These are phyloP conservation scores for Lycia hirtaria DNA, from an alignment of 2,888 invertebrate species.

Conservation along the genomic window DNA sequence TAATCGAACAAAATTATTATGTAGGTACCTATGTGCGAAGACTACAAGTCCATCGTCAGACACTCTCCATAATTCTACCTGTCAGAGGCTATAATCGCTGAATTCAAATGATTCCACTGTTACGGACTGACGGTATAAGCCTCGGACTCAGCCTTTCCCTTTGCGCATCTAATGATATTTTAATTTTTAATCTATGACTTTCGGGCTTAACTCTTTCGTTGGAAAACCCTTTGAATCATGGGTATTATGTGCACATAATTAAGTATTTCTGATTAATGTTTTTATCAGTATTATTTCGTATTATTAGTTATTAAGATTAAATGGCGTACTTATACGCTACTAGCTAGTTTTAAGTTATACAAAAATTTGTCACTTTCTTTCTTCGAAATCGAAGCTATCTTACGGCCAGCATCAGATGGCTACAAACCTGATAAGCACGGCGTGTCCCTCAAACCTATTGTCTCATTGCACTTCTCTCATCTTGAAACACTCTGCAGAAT, in stretches of 20 bases:
- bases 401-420: constrained; percentile 44
- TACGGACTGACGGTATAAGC: constrained; percentile 32
- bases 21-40: not conserved
- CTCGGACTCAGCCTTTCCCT: constrained; percentile 25
- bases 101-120: constrained; percentile 32
- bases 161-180: constrained; percentile 40
- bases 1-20: not conserved
- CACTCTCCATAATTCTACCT: constrained; percentile 13
- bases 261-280: not conserved
- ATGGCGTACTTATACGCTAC: too few relatives aligned
- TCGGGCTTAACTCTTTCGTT: constrained; percentile 31
- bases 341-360: not conserved
- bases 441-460: constrained; percentile 26
- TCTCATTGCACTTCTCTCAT: constrained; percentile 32
- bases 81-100: constrained; percentile 31
- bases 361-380: not conserved
- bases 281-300: not conserved
- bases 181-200: constrained; percentile 47
- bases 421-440: constrained; percentile 49
- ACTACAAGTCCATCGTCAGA: constrained; percentile 1
- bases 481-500: constrained; percentile 18
- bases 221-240: constrained; percentile 27
- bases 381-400: constrained; percentile 4
- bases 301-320: not conserved
- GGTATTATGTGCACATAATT: not conserved